A percentile compares a stretch with the other conserved stretches of the same genome.
These are phyloP conservation scores for Axis porcinus DNA, from an alignment of 2,113 vertebrate genomes.

Conservation along the genomic window DNA sequence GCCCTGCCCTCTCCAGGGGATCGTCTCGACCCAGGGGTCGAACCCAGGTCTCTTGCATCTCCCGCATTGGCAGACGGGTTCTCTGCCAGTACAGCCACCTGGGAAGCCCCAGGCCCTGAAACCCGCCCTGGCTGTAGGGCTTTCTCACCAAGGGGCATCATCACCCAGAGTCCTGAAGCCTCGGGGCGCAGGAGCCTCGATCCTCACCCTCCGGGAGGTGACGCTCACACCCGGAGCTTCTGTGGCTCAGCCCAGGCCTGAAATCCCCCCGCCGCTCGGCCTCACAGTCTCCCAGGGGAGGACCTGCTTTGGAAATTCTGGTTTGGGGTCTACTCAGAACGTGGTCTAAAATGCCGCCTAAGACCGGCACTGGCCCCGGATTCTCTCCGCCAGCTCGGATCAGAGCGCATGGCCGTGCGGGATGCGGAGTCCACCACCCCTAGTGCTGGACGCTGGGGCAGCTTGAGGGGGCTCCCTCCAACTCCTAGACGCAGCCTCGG, in stretches of 20 bases:
- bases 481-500: accelerated
- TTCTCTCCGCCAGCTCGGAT: accelerated
- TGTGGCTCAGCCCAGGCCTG: accelerated
- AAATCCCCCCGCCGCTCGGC: accelerated
- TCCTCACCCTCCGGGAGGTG: not conserved
- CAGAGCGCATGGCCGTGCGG: accelerated
- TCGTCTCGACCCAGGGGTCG: not conserved
- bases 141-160: not conserved
- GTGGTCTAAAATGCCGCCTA: accelerated
- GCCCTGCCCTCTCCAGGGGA: not conserved
- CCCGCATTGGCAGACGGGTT: not conserved
- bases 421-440: accelerated
- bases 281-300: accelerated
- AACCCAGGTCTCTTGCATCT: not conserved
- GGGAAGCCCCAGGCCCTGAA: not conserved
- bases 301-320: not conserved
- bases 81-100: not conserved
- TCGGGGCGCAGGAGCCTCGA: accelerated
- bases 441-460: too few species aligned
- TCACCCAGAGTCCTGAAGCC: not conserved
- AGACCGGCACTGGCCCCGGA: accelerated
- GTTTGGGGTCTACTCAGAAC: not conserved
- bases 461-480: accelerated
- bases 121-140: accelerated
- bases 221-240: accelerated